Percentiles rank a stretch among this genome's conserved stretches.
phyloP scores from a whole-genome alignment of 2,113 vertebrate species.

The Pluvialis apricaria region DNA sequence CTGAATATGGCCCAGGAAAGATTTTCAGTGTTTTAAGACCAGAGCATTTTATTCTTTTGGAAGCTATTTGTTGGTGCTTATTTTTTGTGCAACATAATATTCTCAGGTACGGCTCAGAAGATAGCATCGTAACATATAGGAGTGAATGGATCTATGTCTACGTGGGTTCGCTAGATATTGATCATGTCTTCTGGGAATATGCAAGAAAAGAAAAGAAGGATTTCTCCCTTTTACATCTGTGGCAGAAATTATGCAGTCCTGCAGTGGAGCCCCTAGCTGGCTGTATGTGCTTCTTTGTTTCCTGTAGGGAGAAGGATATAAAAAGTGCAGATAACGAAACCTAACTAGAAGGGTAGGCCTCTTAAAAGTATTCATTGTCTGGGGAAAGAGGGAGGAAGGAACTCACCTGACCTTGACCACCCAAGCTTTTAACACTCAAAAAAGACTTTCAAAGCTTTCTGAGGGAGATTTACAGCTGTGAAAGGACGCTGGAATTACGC shows the following conservation, averaged over 20 bases:
- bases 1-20: not conserved
- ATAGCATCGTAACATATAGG: rapidly evolving
- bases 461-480: slow-evolving; percentile 41
- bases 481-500: slow-evolving; percentile 28
- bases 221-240: not conserved
- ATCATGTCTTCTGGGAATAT: not conserved
- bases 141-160: not conserved
- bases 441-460: slow-evolving; percentile 53
- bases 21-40: not conserved
- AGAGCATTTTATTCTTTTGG: not conserved
- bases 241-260: not conserved
- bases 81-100: not conserved
- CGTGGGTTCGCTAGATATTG: not conserved
- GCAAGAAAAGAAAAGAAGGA: not conserved
- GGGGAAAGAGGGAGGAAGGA: slow-evolving; percentile 55
- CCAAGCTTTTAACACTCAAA: slow-evolving; percentile 56
- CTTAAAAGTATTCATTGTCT: slow-evolving; percentile 59
- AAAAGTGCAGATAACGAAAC: slow-evolving; percentile 59
- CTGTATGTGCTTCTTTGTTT: slow-evolving; percentile 33
- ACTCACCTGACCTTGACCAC: slow-evolving; percentile 61
- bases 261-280: not conserved
- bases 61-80: not conserved
- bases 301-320: slow-evolving; percentile 14
- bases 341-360: slow-evolving; percentile 49
- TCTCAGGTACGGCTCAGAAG: not conserved